Evolutionary conservation across 2,797 vertebrate genomes (phyloP).

Genomic region (Amniataba percoides): DNA sequence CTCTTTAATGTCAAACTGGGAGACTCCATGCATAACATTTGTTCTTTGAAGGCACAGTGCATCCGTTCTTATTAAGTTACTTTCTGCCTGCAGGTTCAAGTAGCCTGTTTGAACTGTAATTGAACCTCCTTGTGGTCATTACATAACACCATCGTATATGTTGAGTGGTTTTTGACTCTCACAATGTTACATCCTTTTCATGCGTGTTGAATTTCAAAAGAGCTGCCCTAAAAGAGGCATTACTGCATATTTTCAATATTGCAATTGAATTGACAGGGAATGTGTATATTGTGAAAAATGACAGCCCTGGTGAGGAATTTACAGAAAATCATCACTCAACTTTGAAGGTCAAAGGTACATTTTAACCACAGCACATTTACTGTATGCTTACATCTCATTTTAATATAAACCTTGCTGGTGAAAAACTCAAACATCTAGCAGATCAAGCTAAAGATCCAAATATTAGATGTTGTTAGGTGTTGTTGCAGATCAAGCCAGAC

Average conservation of each 20-base stretch:
- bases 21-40: slow-evolving; percentile 11
- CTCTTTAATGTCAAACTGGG: neutral
- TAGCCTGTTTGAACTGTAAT: slow-evolving; percentile 33
- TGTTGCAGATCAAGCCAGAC: neutral
- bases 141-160: slow-evolving; percentile 47
- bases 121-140: slow-evolving; percentile 51
- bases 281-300: neutral
- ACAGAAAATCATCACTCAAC: neutral
- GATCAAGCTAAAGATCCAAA: neutral
- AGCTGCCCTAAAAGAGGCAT: neutral
- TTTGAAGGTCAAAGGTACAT: no score
- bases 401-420: neutral
- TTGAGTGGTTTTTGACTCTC: slow-evolving; percentile 32
- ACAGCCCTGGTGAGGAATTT: neutral
- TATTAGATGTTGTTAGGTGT: neutral
- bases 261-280: neutral
- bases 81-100: slow-evolving; percentile 25
- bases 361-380: no score
- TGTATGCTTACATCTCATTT: neutral
- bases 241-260: neutral
- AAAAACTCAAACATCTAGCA: neutral
- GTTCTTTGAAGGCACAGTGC: slow-evolving; percentile 12
- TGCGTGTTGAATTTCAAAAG: neutral
- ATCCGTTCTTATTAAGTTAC: neutral
- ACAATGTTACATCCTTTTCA: neutral